Conservation (phyloP, 2,888 invertebrate species). For the Calephelis perditalis region DNA sequence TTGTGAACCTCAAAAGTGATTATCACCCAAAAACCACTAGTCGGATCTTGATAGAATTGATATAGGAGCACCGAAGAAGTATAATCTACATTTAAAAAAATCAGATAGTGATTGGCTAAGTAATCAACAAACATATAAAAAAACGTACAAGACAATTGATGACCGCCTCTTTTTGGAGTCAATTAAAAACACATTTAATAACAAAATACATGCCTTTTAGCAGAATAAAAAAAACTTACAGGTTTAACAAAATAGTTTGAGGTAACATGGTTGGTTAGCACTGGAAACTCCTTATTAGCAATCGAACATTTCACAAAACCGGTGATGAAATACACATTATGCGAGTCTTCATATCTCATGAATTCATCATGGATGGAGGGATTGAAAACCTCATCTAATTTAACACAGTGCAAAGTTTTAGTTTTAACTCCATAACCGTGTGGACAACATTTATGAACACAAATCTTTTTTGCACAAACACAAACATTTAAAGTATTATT, state of each 20-base stretch:
- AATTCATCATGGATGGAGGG: not conserved
- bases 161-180: no score
- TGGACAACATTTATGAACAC: conserved; percentile 1
- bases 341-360: not conserved
- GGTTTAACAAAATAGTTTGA: not conserved
- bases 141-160: no score
- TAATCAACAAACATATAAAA: no score
- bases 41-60: no score
- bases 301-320: not conserved
- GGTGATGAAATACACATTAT: not conserved
- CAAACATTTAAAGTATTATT: not conserved
- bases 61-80: no score
- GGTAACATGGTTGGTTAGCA: not conserved
- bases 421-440: not conserved
- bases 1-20: no score
- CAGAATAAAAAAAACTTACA: not conserved
- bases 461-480: conserved; percentile 2
- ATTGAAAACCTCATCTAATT: not conserved
- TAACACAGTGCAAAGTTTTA: not conserved
- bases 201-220: no score
- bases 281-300: not conserved
- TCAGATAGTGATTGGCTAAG: no score
- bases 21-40: no score
- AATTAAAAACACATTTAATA: no score
- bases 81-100: no score